These are phyloP conservation scores for Halocynthia roretzi DNA, from an alignment of 23 tunicate genomes.

Conservation along the genomic window DNA sequence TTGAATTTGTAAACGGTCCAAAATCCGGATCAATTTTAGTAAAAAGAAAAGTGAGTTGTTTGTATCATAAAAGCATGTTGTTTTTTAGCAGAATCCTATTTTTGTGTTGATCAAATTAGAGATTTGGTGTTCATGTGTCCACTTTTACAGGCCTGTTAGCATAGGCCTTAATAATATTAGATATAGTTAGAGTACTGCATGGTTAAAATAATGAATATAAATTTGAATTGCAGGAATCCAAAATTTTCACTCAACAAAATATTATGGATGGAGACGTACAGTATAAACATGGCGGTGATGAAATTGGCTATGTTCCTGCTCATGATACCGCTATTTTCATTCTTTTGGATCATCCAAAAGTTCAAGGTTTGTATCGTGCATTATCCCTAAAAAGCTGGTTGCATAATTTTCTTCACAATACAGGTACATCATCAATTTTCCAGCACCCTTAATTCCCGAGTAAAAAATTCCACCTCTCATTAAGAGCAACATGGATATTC, in stretches of 20 bases:
- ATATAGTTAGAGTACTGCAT: not conserved
- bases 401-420: too few relatives aligned
- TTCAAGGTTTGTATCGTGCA: too few relatives aligned
- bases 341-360: conserved; percentile 33
- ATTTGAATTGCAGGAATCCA: conserved; percentile 27
- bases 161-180: not conserved
- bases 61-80: not conserved
- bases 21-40: conserved; percentile 35
- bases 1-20: conserved; percentile 59
- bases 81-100: too few relatives aligned
- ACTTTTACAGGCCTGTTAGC: not conserved
- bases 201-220: not conserved
- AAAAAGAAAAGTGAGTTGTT: conserved; percentile 34
- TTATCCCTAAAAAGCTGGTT: too few relatives aligned
- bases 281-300: conserved; percentile 50
- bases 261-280: conserved; percentile 31
- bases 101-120: too few relatives aligned
- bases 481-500: too few relatives aligned
- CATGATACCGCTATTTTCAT: conserved; percentile 48
- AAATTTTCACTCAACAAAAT: conserved; percentile 54
- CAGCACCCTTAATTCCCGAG: too few relatives aligned
- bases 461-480: too few relatives aligned
- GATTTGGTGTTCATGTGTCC: not conserved
- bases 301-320: conserved; percentile 39
- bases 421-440: too few relatives aligned